phyloP scores from a whole-genome alignment of 2,888 invertebrate genomes.

The Orgyia antiqua region DNA sequence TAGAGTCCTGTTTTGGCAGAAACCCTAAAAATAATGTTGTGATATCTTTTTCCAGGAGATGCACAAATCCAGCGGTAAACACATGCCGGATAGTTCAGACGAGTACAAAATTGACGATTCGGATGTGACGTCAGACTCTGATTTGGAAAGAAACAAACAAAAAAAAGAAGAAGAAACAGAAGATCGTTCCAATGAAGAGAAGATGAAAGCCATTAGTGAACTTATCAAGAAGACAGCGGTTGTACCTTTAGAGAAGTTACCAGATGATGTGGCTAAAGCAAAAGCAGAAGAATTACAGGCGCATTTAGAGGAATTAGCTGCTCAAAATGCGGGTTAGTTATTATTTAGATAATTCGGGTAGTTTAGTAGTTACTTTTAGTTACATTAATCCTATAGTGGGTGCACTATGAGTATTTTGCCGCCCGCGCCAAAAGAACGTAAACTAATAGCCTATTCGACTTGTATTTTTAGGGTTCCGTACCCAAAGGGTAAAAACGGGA shows the following conservation, averaged over 20 bases:
- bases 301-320: constrained; percentile 39
- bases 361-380: too few species aligned
- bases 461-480: too few species aligned
- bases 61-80: constrained; percentile 74
- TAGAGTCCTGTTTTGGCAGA: too few species aligned
- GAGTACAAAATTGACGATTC: constrained; percentile 65
- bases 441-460: too few species aligned
- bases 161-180: constrained; percentile 49
- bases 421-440: too few species aligned
- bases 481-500: too few species aligned
- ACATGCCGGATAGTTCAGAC: constrained; percentile 73
- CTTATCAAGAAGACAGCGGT: constrained; percentile 58
- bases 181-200: constrained; percentile 35
- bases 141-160: constrained; percentile 55
- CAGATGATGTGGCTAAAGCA: constrained; percentile 55
- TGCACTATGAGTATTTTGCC: too few species aligned
- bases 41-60: constrained; percentile 49
- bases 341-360: too few species aligned
- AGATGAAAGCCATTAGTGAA: constrained; percentile 42
- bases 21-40: too few species aligned
- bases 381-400: too few species aligned
- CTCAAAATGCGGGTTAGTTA: constrained; percentile 11
- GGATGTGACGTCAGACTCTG: constrained; percentile 41
- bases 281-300: constrained; percentile 57
- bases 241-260: constrained; percentile 61